Percentiles rank a stretch among this genome's conserved stretches.
phyloP scores from a whole-genome alignment of 2,888 invertebrate genomes.

The Athrips mouffetella region DNA sequence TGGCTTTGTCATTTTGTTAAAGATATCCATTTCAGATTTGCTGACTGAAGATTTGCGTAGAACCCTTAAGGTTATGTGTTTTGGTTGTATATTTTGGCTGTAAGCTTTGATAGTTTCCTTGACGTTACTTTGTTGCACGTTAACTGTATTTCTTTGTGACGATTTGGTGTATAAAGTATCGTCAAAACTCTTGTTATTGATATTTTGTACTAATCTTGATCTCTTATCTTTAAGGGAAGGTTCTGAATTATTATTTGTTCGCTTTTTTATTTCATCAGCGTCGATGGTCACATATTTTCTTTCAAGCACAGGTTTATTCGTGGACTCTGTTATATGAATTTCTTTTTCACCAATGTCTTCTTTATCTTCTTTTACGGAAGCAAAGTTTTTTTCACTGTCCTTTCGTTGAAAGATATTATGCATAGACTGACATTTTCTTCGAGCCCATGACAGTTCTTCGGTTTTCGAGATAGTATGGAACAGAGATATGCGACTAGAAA shows the following conservation, averaged over 20 bases:
- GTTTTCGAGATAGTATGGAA: slow-evolving; percentile 63
- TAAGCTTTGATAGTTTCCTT: slow-evolving; percentile 1
- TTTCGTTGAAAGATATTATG: slow-evolving; percentile 49
- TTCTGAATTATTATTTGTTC: neutral
- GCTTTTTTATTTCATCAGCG: slow-evolving; percentile 19
- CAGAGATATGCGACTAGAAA: slow-evolving; percentile 69
- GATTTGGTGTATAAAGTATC: slow-evolving; percentile 22
- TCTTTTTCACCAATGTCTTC: neutral
- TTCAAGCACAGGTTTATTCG: neutral
- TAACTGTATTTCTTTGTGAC: neutral
- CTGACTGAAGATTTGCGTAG: slow-evolving; percentile 52
- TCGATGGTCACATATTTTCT: slow-evolving; percentile 1
- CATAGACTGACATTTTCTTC: slow-evolving; percentile 52
- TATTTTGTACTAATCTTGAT: slow-evolving; percentile 36
- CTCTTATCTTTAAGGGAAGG: slow-evolving; percentile 43
- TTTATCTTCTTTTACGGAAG: slow-evolving; percentile 22
- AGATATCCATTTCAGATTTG: slow-evolving; percentile 73
- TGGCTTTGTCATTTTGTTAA: slow-evolving; percentile 49
- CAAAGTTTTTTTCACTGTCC: slow-evolving; percentile 32
- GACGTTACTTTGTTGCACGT: slow-evolving; percentile 1
- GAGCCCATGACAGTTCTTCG: slow-evolving; percentile 48
- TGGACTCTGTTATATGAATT: neutral
- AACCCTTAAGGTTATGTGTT: slow-evolving; percentile 8
- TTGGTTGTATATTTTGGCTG: neutral
- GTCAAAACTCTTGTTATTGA: slow-evolving; percentile 44